Evolutionary conservation across 2,888 invertebrate species (phyloP), one percentile per base, ranked within the genome.

Genomic region (Diadromus collaris): DNA sequence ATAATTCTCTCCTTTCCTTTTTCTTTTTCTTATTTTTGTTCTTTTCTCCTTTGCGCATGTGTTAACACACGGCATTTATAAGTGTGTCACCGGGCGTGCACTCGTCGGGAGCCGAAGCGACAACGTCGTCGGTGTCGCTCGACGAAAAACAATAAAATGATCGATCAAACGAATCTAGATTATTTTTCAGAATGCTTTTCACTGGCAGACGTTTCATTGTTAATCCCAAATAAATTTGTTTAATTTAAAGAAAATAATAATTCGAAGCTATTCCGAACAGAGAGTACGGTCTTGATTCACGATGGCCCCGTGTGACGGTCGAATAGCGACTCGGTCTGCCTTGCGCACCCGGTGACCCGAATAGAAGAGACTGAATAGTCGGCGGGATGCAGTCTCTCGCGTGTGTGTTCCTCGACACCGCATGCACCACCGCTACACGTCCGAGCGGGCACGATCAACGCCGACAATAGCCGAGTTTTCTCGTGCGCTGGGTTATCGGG

Each of bases 391-490:
- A 74, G 69, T 75, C 38, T 13, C 58, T 48, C 69, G 65, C 64
- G 70, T 79, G 71, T 67, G 68, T 10, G 56, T 51, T 68, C n/a
- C n/a, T n/a, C n/a, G n/a, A 68, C 65, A 65, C 61, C 77, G 64
- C 79, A 78, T 65, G 76, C 80, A 80, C 64, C 76, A 74, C 54
- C 56, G 46, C 60, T 72, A 69, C n/a, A n/a, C 80, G 68, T 80
- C 82, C 87, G 86, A 86, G 82, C 79, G 70, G 80, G 73, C 83
- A 83, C 87, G 86, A 86, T 77, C 78, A 76, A 78, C 83, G 77
- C 86, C 88, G 87, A 87, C 78, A 67, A 82, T 82, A 82, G 32
- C 79, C 84, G 84, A 83, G 64, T 68, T 34, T 9, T 34, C 54
- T 54, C 75, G 29, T 44, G 61, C 60, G 54, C 79, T 54, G 76